These are phyloP conservation scores for Geococcyx californianus DNA, from an alignment of 2,113 vertebrate species.

Conservation along the genomic window DNA sequence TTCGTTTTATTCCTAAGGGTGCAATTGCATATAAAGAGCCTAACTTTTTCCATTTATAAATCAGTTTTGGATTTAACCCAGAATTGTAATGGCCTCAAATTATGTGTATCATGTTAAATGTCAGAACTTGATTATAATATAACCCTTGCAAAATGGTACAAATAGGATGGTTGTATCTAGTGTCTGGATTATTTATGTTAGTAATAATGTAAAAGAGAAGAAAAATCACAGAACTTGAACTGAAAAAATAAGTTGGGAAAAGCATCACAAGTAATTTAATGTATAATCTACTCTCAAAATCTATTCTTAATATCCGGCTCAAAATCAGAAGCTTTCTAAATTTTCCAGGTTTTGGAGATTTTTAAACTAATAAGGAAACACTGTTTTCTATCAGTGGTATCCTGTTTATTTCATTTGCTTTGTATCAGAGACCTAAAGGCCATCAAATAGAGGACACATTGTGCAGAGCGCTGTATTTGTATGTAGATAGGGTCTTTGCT, in stretches of 20 bases:
- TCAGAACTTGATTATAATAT: background rate
- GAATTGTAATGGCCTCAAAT: slow-evolving; percentile 11
- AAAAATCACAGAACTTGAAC: background rate
- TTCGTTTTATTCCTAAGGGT: slow-evolving; percentile 12
- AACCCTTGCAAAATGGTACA: background rate
- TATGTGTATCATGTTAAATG: background rate
- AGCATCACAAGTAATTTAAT: background rate
- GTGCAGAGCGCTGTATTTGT: background rate
- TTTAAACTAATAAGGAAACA: background rate
- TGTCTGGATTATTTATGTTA: background rate
- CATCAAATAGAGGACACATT: background rate
- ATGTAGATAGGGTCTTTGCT: background rate
- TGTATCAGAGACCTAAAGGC: background rate
- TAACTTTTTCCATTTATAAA: background rate
- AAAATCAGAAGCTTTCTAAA: background rate
- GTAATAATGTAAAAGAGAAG: background rate
- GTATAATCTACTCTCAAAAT: background rate
- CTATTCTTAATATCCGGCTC: background rate
- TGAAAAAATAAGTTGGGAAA: background rate
- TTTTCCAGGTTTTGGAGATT: background rate
- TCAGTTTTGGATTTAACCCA: slow-evolving; percentile 7
- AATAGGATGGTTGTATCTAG: background rate
- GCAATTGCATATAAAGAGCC: background rate
- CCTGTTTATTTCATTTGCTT: background rate
- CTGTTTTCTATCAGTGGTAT: background rate